phyloP scores from a whole-genome alignment of 2,888 invertebrate genomes.

The Panzeria rudis region DNA sequence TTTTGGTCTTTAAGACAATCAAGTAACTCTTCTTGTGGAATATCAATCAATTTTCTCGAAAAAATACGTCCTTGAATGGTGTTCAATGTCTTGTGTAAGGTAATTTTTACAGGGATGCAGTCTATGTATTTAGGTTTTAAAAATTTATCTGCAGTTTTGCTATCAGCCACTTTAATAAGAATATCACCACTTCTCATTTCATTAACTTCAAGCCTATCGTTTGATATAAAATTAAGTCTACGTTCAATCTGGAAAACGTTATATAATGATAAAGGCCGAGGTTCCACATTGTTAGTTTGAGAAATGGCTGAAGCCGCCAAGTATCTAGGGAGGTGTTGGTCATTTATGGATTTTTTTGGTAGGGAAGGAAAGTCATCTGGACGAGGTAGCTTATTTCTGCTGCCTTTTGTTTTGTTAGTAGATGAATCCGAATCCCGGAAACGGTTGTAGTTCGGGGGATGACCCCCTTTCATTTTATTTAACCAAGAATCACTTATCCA shows the following conservation, averaged over 20 bases:
- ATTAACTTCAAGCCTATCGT: too few relatives aligned
- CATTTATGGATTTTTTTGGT: background rate
- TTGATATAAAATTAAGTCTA: too few relatives aligned
- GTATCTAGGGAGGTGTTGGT: background rate
- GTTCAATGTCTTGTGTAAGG: too few relatives aligned
- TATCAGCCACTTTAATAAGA: constrained; percentile 1
- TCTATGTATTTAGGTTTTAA: constrained; percentile 4
- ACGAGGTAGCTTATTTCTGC: background rate
- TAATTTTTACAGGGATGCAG: background rate
- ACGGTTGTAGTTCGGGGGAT: constrained; percentile 1
- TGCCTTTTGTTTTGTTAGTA: background rate
- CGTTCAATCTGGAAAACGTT: too few relatives aligned
- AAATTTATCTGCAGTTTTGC: constrained; percentile 6
- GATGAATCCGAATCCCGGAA: background rate
- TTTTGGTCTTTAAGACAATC: too few relatives aligned
- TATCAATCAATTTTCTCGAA: too few relatives aligned
- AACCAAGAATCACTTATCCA: too few relatives aligned
- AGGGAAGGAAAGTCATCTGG: background rate
- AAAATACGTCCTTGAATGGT: too few relatives aligned
- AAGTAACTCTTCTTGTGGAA: too few relatives aligned
- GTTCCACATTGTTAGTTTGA: too few relatives aligned
- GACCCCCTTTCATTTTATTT: background rate
- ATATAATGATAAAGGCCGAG: too few relatives aligned
- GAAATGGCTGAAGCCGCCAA: too few relatives aligned
- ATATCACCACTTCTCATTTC: constrained; percentile 1